Evolutionary conservation across 1,140 invertebrate genomes (phyloP).

Genomic region (Lethrus apterus): DNA sequence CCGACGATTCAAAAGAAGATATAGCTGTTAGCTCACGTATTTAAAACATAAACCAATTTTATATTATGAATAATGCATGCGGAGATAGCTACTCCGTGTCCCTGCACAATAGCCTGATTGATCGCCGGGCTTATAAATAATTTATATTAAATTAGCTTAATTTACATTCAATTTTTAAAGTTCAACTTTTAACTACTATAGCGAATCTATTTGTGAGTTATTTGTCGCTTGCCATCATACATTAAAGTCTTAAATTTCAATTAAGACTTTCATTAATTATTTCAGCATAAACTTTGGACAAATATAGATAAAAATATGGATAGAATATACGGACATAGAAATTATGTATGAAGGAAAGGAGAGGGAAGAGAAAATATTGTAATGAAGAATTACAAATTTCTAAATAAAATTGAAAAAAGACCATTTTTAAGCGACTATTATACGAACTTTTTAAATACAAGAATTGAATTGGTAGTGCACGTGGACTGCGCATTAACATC

Average conservation of each 20-base stretch:
- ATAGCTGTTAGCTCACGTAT: constrained; percentile 14
- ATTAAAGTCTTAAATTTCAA: too few species aligned
- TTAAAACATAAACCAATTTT: constrained; percentile 18
- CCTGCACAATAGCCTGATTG: constrained; percentile 15
- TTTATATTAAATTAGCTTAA: constrained; percentile 16
- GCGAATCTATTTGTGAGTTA: too few species aligned
- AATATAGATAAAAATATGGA: neutral
- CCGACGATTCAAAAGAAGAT: constrained; percentile 6
- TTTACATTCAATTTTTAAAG: constrained; percentile 15
- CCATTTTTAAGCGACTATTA: too few species aligned
- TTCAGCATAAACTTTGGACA: neutral
- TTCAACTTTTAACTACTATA: neutral
- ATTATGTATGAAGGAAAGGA: neutral
- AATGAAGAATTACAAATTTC: too few species aligned
- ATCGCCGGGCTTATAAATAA: constrained; percentile 15
- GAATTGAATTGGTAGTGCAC: too few species aligned
- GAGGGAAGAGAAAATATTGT: too few species aligned
- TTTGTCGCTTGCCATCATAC: constrained; percentile 9
- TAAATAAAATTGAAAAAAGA: too few species aligned
- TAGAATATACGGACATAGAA: neutral
- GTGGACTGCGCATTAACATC: too few species aligned
- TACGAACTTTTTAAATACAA: too few species aligned
- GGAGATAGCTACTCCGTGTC: constrained; percentile 13
- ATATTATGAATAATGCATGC: constrained; percentile 14
- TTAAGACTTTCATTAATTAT: constrained; percentile 4